These are phyloP conservation scores for Sphecodes monilicornis DNA, from an alignment of 2,888 invertebrate species.

Conservation along the genomic window DNA sequence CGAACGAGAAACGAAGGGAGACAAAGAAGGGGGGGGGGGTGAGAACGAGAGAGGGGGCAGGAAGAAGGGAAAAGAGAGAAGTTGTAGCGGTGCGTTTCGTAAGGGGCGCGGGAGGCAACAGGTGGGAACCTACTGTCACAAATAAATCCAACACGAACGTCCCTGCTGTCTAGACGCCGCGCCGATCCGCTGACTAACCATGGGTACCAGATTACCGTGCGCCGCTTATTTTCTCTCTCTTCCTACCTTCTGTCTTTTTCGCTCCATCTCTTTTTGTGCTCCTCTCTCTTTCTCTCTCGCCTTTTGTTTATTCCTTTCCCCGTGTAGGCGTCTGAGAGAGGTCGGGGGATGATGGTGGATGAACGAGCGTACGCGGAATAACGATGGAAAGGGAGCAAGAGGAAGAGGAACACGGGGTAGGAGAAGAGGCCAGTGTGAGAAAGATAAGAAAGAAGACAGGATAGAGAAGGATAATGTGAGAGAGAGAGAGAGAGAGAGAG, in stretches of 20 bases:
- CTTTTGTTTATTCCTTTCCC: constrained; percentile 13
- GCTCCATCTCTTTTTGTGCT: background rate
- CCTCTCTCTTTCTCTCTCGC: constrained; percentile 4
- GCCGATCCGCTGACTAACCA: constrained; percentile 78
- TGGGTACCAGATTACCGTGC: constrained; percentile 75
- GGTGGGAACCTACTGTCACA: constrained; percentile 81
- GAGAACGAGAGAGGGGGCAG: constrained; percentile 48
- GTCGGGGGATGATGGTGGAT: constrained; percentile 31
- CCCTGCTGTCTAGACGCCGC: constrained; percentile 80
- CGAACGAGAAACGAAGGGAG: constrained; percentile 15
- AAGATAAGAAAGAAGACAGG: background rate
- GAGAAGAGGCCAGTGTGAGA: background rate
- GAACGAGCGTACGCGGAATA: constrained; percentile 31
- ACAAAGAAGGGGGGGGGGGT: constrained; percentile 42
- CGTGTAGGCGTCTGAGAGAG: constrained; percentile 17
- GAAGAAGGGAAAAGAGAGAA: constrained; percentile 64
- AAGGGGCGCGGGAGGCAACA: constrained; percentile 81
- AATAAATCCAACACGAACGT: constrained; percentile 81
- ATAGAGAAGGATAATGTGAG: constrained; percentile 28
- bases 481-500: background rate
- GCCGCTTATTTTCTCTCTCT: constrained; percentile 46
- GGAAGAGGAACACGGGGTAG: background rate
- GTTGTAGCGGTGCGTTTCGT: constrained; percentile 72
- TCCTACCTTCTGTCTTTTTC: background rate
- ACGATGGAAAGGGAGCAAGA: constrained; percentile 2